Evolutionary conservation across 53 echinoderm and acorn worm genomes (phyloP).

Genomic region (Arbacia lixula): DNA sequence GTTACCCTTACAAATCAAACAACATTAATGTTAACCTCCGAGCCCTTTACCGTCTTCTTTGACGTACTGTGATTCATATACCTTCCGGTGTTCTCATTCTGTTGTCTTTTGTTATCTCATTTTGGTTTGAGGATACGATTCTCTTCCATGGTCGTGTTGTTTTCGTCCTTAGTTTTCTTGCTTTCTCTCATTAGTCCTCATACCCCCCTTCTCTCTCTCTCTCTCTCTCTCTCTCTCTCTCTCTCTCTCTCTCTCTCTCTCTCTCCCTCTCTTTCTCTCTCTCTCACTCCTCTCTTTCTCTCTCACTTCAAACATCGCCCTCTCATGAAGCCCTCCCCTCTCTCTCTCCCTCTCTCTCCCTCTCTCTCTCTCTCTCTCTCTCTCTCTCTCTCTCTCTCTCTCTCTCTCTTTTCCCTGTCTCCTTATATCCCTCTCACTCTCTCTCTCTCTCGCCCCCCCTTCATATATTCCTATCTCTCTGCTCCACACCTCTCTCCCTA

Average conservation of each 20-base stretch:
- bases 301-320: too few species aligned
- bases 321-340: too few species aligned
- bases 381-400: neutral
- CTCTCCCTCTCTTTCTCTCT: neutral
- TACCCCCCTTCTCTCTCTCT: neutral
- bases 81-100: too few species aligned
- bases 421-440: constrained; percentile 2
- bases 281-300: too few species aligned
- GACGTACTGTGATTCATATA: too few species aligned
- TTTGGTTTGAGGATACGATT: too few species aligned
- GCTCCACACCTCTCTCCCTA: too few species aligned
- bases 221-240: neutral
- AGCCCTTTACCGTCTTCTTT: too few species aligned
- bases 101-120: too few species aligned
- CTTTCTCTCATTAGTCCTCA: neutral
- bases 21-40: too few species aligned
- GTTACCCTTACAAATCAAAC: too few species aligned
- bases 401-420: neutral
- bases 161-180: neutral
- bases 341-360: neutral
- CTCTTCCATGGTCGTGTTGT: neutral
- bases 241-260: neutral
- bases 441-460: neutral
- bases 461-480: too few species aligned
- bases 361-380: neutral